Percentiles rank a stretch among this genome's conserved stretches.
Evolutionary conservation across 1,140 invertebrate species (phyloP).

Genomic region (Brachionus koreanus): DNA sequence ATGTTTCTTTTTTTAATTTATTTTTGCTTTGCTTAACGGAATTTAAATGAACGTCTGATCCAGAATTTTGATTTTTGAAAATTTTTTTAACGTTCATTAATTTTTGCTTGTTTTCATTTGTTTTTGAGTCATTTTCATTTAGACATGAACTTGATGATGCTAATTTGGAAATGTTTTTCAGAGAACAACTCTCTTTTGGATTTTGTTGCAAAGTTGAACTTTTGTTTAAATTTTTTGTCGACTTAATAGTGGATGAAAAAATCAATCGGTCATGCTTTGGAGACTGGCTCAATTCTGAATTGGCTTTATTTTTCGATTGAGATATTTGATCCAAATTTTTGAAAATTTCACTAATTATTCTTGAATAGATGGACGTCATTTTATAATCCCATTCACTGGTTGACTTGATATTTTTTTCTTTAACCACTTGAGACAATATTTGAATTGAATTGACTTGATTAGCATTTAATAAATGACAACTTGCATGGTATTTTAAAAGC

Average conservation of each 20-base stretch:
- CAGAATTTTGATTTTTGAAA: not conserved
- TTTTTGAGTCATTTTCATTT: not conserved
- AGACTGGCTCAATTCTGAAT: not conserved
- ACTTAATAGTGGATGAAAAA: not conserved
- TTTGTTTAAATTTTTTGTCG: not conserved
- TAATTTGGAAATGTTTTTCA: not conserved
- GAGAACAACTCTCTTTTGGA: not conserved
- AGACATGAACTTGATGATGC: not conserved
- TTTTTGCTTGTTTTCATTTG: not conserved
- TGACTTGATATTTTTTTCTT: not conserved
- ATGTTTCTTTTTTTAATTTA: not conserved
- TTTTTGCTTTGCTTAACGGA: not conserved
- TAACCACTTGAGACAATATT: not conserved
- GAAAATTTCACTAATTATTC: slow-evolving; percentile 14
- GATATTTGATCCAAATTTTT: not conserved
- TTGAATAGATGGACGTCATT: not conserved
- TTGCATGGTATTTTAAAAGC: slow-evolving; percentile 13
- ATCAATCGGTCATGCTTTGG: not conserved
- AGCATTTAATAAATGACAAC: not conserved
- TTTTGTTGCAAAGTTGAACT: slow-evolving; percentile 12
- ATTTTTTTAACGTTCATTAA: not conserved
- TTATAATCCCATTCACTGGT: not conserved
- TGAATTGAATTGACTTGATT: not conserved
- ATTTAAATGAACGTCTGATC: not conserved
- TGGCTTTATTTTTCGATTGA: not conserved